Evolutionary conservation across 2,888 invertebrate genomes (phyloP), one percentile per base, ranked within the genome.

Genomic region (Stenoptilia bipunctidactyla): DNA sequence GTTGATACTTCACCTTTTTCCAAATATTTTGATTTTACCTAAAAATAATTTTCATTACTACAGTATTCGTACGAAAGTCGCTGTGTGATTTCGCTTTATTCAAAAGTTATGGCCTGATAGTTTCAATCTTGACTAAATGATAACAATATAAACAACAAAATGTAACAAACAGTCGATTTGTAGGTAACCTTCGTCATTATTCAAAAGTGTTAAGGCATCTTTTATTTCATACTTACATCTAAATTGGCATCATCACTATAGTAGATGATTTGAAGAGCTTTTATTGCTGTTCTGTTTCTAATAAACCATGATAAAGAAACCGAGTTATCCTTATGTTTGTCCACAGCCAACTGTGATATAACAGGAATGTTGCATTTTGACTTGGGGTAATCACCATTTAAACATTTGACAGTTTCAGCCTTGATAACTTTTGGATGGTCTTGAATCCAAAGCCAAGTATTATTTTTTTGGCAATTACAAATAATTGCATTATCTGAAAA

Each of bases 391-490:
- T 82, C 79, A 45, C 76, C 61, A 42, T 80, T 74, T 12, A 66
- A 46, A 41, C 83, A 83, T 36, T 66, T 58, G 1, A 75, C 66
- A 39, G 66, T 58, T 42, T 62, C 70, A 2, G 68, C 54, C 48
- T 74, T 75, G 40, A 83, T 67, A 47, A 74, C 72, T 59, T 73
- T 79, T 10, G 92, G 91, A 79, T 97, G 93, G 70, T 94, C 92
- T 61, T 93, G 88, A 53, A 96, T 86, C 96, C 96, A 97, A 64
- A 94, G 92, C 93, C 96, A 95, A 27, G 95, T 88, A 67, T 94
- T 93, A 67, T 94, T 92, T 55, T 93, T 91, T 66, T 95, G 93
- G 71, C 96, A 97, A 61, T 89, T 92, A 77, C 96, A 97, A 58
- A 91, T 88, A 61, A 96, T 86, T 15, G 94, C 91, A 77, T 96